These are phyloP conservation scores for Eulacestoma nigropectus DNA, from an alignment of 2,113 vertebrate species.

Conservation along the genomic window DNA sequence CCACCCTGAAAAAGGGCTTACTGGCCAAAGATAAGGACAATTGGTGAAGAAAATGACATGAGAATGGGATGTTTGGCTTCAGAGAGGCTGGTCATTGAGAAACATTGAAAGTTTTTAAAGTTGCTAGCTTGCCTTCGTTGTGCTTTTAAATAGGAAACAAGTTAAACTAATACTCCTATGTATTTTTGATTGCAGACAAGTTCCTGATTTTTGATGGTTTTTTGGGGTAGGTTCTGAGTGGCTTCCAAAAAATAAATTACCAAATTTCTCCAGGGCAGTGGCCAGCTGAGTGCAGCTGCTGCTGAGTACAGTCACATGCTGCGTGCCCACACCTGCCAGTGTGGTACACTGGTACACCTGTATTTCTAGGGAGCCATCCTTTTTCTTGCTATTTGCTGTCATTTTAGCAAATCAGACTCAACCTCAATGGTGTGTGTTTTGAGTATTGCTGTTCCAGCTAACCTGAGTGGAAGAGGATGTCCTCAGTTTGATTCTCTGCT, in stretches of 20 bases:
- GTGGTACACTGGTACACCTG: not conserved
- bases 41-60: not conserved
- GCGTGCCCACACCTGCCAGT: fast-evolving
- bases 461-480: not conserved
- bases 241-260: not conserved
- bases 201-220: not conserved
- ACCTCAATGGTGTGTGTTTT: not conserved
- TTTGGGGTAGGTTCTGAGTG: not conserved
- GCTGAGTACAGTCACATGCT: not conserved
- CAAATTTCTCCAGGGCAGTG: not conserved
- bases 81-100: not conserved
- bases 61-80: not conserved
- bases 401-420: not conserved
- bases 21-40: not conserved
- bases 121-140: not conserved
- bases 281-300: not conserved
- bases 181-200: not conserved
- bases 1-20: not conserved
- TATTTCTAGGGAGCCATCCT: not conserved
- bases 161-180: not conserved
- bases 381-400: not conserved
- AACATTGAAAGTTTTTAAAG: not conserved
- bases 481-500: not conserved
- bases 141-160: not conserved
- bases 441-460: not conserved